phyloP scores from a whole-genome alignment of 2,797 vertebrate species.

The Echiichthys vipera region DNA sequence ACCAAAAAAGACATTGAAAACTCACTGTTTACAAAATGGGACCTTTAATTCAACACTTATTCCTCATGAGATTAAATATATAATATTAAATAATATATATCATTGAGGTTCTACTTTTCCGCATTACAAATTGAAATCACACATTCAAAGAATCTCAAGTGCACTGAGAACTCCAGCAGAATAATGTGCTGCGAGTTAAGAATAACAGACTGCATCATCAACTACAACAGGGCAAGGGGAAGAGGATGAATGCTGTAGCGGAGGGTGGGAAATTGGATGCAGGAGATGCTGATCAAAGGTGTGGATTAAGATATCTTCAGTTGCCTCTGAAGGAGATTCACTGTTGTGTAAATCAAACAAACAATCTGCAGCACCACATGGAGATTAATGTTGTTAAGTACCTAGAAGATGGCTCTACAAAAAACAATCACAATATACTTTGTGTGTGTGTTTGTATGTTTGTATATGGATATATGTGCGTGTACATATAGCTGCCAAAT shows the following conservation, averaged over 20 bases:
- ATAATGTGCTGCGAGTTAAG: conserved; percentile 24
- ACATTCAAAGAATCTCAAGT: neutral
- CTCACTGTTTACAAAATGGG: too few relatives aligned
- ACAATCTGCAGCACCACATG: conserved; percentile 41
- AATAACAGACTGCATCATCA: conserved; percentile 17
- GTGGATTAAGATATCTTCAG: conserved; percentile 58
- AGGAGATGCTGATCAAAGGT: conserved; percentile 62
- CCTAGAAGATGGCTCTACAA: conserved; percentile 31
- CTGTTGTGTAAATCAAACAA: conserved; percentile 64
- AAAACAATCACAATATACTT: conserved; percentile 17
- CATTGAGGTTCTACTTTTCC: neutral
- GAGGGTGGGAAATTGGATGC: conserved; percentile 24
- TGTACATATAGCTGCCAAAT: conserved; percentile 5
- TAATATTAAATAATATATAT: too few relatives aligned
- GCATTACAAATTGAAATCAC: neutral
- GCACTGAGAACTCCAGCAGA: conserved; percentile 1
- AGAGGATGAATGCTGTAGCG: conserved; percentile 6
- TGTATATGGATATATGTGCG: neutral
- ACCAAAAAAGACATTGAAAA: too few relatives aligned
- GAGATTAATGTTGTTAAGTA: conserved; percentile 57
- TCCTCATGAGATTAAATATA: too few relatives aligned
- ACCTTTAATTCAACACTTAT: too few relatives aligned
- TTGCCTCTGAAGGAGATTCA: conserved; percentile 58
- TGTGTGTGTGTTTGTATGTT: neutral
- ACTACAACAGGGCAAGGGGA: conserved; percentile 12